Evolutionary conservation across 1,140 invertebrate species (phyloP).

Genomic region (Diorhabda sublineata): DNA sequence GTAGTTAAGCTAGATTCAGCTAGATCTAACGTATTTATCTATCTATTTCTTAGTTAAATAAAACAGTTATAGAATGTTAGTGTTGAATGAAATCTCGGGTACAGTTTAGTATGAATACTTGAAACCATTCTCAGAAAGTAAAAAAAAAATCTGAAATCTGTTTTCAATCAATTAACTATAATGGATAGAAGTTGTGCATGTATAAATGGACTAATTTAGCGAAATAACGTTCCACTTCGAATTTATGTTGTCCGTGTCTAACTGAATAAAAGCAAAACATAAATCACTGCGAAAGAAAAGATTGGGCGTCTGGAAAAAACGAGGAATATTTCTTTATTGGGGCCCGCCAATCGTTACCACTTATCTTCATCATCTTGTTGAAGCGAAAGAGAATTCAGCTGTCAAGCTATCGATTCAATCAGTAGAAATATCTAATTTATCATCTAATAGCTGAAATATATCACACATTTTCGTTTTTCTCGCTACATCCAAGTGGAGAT

Average conservation of each 20-base stretch:
- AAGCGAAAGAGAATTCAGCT: not conserved
- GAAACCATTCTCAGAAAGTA: too few relatives aligned
- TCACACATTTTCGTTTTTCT: slow-evolving; percentile 2
- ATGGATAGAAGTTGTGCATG: too few relatives aligned
- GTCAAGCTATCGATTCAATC: not conserved
- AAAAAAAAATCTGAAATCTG: too few relatives aligned
- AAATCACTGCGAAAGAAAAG: not conserved
- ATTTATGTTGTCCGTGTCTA: not conserved
- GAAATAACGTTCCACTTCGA: too few relatives aligned
- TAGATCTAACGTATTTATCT: too few relatives aligned
- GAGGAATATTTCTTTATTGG: slow-evolving; percentile 3
- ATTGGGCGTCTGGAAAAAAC: not conserved
- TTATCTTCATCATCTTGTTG: slow-evolving; percentile 2
- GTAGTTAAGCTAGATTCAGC: too few relatives aligned
- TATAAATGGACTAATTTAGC: too few relatives aligned
- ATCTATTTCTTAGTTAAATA: too few relatives aligned
- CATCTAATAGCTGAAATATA: slow-evolving; percentile 2
- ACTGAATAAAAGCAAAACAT: not conserved
- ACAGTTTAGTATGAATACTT: too few relatives aligned
- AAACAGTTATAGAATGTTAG: too few relatives aligned
- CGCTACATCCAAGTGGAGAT: not conserved
- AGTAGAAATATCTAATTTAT: slow-evolving; percentile 3
- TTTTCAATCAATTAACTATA: too few relatives aligned
- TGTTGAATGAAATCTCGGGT: too few relatives aligned
- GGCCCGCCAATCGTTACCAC: not conserved